Base-by-base conservation (phyloP, 2,797 vertebrate species). In the Xenops minutus region DNA sequence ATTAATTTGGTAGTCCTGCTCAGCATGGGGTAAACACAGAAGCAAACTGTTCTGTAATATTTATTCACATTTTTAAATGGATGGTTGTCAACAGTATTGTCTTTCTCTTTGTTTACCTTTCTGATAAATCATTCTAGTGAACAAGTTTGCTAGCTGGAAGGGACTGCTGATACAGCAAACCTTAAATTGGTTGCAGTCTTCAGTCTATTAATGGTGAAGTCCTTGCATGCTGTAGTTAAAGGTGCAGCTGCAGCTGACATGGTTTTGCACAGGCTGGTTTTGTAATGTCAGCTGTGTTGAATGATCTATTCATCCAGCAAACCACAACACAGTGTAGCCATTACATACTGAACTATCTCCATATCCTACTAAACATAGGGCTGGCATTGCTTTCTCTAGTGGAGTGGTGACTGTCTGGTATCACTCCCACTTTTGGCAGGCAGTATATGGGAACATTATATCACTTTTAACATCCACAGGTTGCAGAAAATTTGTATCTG, bases 1-100 rank as follows among this genome's bases (percentile, higher is more conserved):
- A 90, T 92, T 88, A 93, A 83, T 93, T 71, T 84, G 85, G 77
- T 73, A 51, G 59, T 78, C 77, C 67, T 91, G 67, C 58, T 92
- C 55, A 77, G 56, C 61, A 63, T 15, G 78, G 37, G 41, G 44
- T 71, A 86, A 94, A 94, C 76, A 84, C 4, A 51, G 59, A 20
- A 75, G 36, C 67, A 86, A 84, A 93, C 44, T 64, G 52, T 85
- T 90, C 87, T 62, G 49, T 62, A 67, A 24, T 86, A 77, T 71
- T 89, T 92, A 43, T 79, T 77, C 41, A 69, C n/a, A 48, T 83
- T 89, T 89, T 83, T 24, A 75, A 87, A 89, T 67, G 46, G 36
- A 36, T 73, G 14, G 22, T 41, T 85, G 44, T 93, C 62, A 89
- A 73, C 84, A 58, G 12, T 52, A 52, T 75, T 91, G 91, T 79